Percentiles rank a stretch among this genome's conserved stretches.
These are phyloP conservation scores for Syrmaticus mikado DNA, from an alignment of 2,113 vertebrate genomes.

Conservation along the genomic window DNA sequence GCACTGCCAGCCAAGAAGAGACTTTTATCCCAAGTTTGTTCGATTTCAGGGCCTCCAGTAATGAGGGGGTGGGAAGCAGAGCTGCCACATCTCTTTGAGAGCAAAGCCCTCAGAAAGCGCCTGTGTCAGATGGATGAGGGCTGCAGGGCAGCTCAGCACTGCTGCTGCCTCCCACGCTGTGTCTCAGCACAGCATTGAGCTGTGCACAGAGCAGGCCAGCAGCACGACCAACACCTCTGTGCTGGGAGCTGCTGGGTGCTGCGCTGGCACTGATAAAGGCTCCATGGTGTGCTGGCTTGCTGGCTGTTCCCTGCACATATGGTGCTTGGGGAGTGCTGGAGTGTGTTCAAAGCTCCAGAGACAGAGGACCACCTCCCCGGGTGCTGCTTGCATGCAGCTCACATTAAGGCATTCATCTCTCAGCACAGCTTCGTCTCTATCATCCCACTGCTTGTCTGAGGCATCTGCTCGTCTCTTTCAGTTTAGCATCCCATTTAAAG, in stretches of 20 bases:
- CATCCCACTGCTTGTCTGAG: background rate
- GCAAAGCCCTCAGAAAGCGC: background rate
- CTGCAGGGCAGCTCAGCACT: background rate
- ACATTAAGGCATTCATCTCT: background rate
- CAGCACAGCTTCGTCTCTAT: background rate
- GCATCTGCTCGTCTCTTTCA: background rate
- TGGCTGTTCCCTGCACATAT: background rate
- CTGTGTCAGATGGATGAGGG: too few relatives aligned
- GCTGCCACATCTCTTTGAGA: background rate
- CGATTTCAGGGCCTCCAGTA: background rate
- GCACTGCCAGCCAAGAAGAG: background rate
- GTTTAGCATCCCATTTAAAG: background rate
- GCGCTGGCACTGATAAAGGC: too few relatives aligned
- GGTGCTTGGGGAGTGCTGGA: fast-evolving
- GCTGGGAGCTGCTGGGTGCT: background rate
- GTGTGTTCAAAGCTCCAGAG: fast-evolving
- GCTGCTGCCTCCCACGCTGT: background rate
- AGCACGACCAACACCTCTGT: too few relatives aligned
- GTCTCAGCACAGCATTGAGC: background rate
- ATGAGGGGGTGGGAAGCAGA: background rate
- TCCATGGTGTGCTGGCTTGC: too few relatives aligned
- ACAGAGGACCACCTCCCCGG: background rate
- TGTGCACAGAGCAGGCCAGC: background rate
- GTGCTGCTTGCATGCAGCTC: fast-evolving
- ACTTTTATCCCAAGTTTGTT: background rate